Evolutionary conservation across 2,797 vertebrate genomes (phyloP).

Genomic region (Sparus aurata): DNA sequence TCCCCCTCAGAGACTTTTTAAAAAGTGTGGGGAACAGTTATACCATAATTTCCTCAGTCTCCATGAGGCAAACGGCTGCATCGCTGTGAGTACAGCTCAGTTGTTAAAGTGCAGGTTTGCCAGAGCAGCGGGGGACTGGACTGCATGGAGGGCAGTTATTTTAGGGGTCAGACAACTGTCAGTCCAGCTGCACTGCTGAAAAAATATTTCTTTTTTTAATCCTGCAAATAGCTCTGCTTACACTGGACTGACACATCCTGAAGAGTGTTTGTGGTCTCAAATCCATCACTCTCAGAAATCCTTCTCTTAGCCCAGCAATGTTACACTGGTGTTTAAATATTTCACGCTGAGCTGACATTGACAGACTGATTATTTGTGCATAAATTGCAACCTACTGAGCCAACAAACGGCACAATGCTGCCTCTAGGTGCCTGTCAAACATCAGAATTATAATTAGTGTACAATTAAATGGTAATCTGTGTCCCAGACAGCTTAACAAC

Average conservation of each 20-base stretch:
- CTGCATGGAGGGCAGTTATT: constrained; percentile 27
- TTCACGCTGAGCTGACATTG: constrained; percentile 9
- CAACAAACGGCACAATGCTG: constrained; percentile 7
- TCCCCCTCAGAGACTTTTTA: background rate
- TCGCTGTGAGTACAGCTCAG: constrained; percentile 11
- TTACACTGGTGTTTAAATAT: background rate
- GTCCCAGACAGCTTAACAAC: too few species aligned
- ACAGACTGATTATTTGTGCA: constrained; percentile 7
- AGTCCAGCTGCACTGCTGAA: constrained; percentile 11
- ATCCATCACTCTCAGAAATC: constrained; percentile 3
- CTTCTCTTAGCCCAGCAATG: background rate
- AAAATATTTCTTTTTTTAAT: background rate
- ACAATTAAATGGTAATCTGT: background rate
- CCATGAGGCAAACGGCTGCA: constrained; percentile 17
- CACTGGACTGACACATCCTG: background rate
- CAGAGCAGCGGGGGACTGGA: constrained; percentile 31
- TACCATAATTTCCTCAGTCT: constrained; percentile 12
- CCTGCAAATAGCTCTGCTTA: background rate
- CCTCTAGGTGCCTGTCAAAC: constrained; percentile 34
- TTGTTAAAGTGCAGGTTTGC: constrained; percentile 34
- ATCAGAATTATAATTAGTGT: background rate
- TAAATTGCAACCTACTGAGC: constrained; percentile 13
- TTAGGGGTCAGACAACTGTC: constrained; percentile 21
- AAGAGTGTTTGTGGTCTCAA: background rate
- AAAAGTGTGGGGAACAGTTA: constrained; percentile 5